Conservation (phyloP, 1,140 invertebrate genomes). For the Pachypeltis micranthus region DNA sequence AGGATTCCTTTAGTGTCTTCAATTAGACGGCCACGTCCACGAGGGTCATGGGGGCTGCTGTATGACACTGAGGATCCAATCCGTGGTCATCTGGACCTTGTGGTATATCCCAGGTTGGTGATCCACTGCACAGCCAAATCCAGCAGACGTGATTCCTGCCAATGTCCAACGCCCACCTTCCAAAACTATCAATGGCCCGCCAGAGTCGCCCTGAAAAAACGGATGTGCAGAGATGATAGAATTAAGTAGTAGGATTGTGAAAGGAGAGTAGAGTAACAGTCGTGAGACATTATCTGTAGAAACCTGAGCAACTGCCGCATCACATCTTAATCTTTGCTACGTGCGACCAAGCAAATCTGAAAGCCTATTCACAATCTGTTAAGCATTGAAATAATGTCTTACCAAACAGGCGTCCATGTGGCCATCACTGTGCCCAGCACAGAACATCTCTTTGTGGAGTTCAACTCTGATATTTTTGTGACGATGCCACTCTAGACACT, state of each 20-base stretch:
- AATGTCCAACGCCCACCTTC: slow-evolving; percentile 49
- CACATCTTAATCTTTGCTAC: no score
- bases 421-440: slow-evolving; percentile 68
- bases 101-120: slow-evolving; percentile 79
- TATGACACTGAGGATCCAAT: slow-evolving; percentile 46
- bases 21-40: slow-evolving; percentile 12
- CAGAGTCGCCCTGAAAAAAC: slow-evolving; percentile 58
- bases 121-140: slow-evolving; percentile 73
- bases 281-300: no score
- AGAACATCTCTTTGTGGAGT: slow-evolving; percentile 65
- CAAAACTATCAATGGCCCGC: slow-evolving; percentile 62
- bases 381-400: no score
- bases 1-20: no score
- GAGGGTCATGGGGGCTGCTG: slow-evolving; percentile 12
- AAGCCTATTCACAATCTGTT: no score
- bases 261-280: no score
- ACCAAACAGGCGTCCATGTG: slow-evolving; percentile 71
- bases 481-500: slow-evolving; percentile 66
- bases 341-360: slow-evolving; percentile 22
- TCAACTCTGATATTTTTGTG: slow-evolving; percentile 63
- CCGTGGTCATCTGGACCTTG: slow-evolving; percentile 54
- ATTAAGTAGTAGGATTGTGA: no score
- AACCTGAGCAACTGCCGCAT: no score
- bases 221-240: background rate
- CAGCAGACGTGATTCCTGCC: slow-evolving; percentile 73